Percentiles rank a stretch among this genome's conserved stretches.
Conservation (phyloP, 2,113 vertebrate genomes). For the Epinephelus fuscoguttatus region DNA sequence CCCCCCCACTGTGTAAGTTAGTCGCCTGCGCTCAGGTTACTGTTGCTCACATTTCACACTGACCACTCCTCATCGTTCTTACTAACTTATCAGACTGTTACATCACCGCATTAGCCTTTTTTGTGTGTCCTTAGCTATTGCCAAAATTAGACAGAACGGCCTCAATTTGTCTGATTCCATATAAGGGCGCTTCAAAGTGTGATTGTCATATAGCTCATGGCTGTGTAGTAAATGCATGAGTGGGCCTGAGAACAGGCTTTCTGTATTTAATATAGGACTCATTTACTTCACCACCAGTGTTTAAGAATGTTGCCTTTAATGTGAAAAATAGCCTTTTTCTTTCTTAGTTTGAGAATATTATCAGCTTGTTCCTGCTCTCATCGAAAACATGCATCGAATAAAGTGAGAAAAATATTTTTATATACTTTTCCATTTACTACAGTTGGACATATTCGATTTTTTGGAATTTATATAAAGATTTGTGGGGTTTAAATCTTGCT, state of each 20-base stretch:
- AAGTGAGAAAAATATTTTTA: not conserved
- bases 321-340: not conserved
- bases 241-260: not conserved
- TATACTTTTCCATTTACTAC: not conserved
- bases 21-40: slow-evolving; percentile 19
- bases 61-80: slow-evolving; percentile 42
- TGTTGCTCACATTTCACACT: slow-evolving; percentile 30
- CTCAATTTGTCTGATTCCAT: not conserved
- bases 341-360: not conserved
- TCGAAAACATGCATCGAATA: not conserved
- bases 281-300: too few species aligned
- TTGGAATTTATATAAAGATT: not conserved
- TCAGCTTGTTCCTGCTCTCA: not conserved
- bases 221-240: not conserved
- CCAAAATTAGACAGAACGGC: slow-evolving; percentile 34
- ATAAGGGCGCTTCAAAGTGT: not conserved
- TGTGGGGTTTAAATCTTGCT: not conserved
- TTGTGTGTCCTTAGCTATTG: not conserved
- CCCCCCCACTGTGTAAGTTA: not conserved
- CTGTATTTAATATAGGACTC: not conserved
- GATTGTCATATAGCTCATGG: not conserved
- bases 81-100: slow-evolving; percentile 10
- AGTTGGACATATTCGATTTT: not conserved
- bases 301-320: not conserved
- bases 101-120: not conserved